Percentiles rank a stretch among this genome's conserved stretches.
Evolutionary conservation across 2,888 invertebrate species (phyloP).

Genomic region (Plemyria rubiginata): DNA sequence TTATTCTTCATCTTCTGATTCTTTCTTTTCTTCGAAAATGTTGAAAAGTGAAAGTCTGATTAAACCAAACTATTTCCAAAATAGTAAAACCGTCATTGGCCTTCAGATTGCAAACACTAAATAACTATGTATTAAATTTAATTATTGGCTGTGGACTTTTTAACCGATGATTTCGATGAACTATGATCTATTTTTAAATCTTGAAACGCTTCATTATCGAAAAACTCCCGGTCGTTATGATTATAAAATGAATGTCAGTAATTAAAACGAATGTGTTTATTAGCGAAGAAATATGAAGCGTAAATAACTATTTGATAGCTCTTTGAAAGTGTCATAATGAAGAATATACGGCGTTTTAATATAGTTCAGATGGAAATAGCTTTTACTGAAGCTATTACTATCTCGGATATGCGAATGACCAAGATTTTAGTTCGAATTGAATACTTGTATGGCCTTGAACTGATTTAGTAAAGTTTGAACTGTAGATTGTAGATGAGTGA

Average conservation of each 20-base stretch:
- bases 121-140: too few species aligned
- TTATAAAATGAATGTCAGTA: not conserved
- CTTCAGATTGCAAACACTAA: too few species aligned
- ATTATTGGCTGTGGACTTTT: too few species aligned
- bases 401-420: not conserved
- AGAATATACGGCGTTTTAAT: not conserved
- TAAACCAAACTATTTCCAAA: too few species aligned
- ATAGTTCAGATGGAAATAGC: not conserved
- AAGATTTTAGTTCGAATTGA: not conserved
- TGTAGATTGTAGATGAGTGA: too few species aligned
- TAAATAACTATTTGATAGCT: slow-evolving; percentile 4
- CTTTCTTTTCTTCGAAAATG: too few species aligned
- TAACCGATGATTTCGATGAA: too few species aligned
- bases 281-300: slow-evolving; percentile 7
- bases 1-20: too few species aligned
- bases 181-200: too few species aligned
- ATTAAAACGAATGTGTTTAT: slow-evolving; percentile 13
- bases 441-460: not conserved
- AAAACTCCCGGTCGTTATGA: not conserved
- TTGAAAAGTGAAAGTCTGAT: too few species aligned
- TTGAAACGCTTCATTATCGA: too few species aligned
- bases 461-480: not conserved
- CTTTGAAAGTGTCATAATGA: slow-evolving; percentile 9
- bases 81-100: too few species aligned
- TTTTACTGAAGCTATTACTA: not conserved